Conservation (phyloP, 2,888 invertebrate genomes). For the Eretmocerus hayati region DNA sequence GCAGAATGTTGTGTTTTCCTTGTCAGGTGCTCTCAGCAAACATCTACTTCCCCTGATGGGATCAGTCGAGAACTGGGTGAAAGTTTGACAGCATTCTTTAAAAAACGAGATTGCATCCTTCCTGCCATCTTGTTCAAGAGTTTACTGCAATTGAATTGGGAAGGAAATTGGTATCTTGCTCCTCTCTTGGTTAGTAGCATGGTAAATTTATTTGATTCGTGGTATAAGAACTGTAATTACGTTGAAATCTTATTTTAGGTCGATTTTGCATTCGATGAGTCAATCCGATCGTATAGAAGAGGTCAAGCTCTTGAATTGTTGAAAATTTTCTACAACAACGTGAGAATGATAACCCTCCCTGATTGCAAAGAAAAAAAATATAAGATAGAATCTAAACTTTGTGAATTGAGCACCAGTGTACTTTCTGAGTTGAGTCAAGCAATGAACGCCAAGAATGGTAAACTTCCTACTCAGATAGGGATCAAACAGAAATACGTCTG, state of each 20-base stretch:
- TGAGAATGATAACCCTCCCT: conserved; percentile 50
- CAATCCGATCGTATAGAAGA: conserved; percentile 59
- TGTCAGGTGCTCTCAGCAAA: conserved; percentile 56
- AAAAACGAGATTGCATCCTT: conserved; percentile 57
- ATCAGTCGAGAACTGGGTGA: conserved; percentile 51
- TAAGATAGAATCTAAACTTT: conserved; percentile 50
- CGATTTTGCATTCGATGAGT: conserved; percentile 55
- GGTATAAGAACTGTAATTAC: not conserved
- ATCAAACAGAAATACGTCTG: conserved; percentile 56
- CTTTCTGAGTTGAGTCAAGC: conserved; percentile 40
- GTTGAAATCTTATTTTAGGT: conserved; percentile 24
- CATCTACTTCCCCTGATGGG: conserved; percentile 35
- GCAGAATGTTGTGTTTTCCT: conserved; percentile 60
- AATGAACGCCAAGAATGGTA: conserved; percentile 24
- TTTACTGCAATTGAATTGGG: conserved; percentile 60
- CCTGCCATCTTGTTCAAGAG: conserved; percentile 62
- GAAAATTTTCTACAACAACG: conserved; percentile 58
- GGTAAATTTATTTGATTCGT: not conserved
- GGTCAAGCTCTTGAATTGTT: conserved; percentile 63
- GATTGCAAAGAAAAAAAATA: conserved; percentile 41
- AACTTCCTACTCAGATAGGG: conserved; percentile 22
- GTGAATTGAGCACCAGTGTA: conserved; percentile 43
- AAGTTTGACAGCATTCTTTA: conserved; percentile 55
- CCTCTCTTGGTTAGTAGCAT: conserved; percentile 47
- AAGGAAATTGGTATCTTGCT: conserved; percentile 56